These are phyloP conservation scores for Castor canadensis DNA, from an alignment of 2,113 vertebrate genomes.

Conservation along the genomic window DNA sequence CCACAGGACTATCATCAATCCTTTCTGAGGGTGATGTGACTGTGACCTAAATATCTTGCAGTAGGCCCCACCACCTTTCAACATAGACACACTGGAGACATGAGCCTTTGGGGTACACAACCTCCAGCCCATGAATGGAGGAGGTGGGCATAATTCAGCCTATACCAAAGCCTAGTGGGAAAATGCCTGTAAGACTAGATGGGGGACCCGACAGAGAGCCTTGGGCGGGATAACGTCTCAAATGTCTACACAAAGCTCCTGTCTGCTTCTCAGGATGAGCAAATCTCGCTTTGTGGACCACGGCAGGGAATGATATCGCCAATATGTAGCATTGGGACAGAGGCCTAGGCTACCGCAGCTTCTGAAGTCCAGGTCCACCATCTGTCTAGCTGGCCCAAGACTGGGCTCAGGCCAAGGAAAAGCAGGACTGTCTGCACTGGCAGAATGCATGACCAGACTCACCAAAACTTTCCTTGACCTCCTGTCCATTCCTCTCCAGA, in stretches of 20 bases:
- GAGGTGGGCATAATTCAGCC: background rate
- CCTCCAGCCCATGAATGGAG: background rate
- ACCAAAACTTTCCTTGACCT: background rate
- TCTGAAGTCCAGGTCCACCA: background rate
- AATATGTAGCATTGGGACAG: background rate
- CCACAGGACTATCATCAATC: background rate
- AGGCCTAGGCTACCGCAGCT: background rate
- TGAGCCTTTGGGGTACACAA: background rate
- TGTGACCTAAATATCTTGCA: too few relatives aligned
- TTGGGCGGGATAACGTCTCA: slow-evolving; percentile 49
- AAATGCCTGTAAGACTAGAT: background rate
- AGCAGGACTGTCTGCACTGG: background rate
- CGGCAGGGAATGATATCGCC: background rate
- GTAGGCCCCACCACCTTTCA: background rate
- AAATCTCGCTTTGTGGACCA: too few relatives aligned
- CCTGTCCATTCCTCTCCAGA: background rate
- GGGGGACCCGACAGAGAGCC: too few relatives aligned
- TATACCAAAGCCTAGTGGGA: background rate
- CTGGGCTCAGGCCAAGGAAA: background rate
- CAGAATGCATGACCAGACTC: background rate
- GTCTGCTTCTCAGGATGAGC: background rate
- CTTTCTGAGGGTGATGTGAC: background rate
- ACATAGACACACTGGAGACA: background rate
- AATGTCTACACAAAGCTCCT: slow-evolving; percentile 62
- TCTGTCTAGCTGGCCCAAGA: too few relatives aligned